A percentile compares a stretch with the other conserved stretches of the same genome.
Evolutionary conservation across 2,888 invertebrate species (phyloP).

Genomic region (Pristionchus maxplancki): DNA sequence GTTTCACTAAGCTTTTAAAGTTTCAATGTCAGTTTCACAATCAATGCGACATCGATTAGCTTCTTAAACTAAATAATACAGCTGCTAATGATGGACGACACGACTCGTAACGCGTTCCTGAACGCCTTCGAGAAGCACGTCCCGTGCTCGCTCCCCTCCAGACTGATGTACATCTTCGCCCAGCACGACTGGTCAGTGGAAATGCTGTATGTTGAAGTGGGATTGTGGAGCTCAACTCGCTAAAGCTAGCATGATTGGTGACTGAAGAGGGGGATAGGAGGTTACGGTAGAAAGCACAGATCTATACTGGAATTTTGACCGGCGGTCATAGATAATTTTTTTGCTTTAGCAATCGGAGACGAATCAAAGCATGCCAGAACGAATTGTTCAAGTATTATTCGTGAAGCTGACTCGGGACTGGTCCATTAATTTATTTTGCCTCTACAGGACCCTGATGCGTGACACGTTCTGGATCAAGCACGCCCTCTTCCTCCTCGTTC

Average conservation of each 20-base stretch:
- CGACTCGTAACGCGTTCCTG: constrained; percentile 14
- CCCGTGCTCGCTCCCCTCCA: background rate
- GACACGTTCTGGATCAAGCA: constrained; percentile 85
- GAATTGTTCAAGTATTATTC: too few species aligned
- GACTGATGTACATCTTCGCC: constrained; percentile 41
- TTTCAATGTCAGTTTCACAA: too few species aligned
- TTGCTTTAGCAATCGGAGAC: too few species aligned
- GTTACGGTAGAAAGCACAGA: too few species aligned
- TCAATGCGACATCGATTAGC: too few species aligned
- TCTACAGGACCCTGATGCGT: constrained; percentile 78
- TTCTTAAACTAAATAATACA: too few species aligned
- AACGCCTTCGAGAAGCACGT: constrained; percentile 40
- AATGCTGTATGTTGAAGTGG: background rate
- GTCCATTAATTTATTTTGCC: background rate
- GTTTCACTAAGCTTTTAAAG: too few species aligned
- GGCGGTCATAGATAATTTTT: background rate
- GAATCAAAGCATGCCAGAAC: too few species aligned
- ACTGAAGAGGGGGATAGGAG: background rate
- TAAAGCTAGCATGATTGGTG: background rate
- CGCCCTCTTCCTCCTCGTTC: constrained; percentile 61
- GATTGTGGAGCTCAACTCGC: background rate
- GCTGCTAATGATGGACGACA: constrained; percentile 37
- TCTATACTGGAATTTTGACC: too few species aligned
- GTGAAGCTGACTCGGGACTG: background rate
- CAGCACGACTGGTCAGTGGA: constrained; percentile 43